These are phyloP conservation scores for Bombus waltoni DNA, from an alignment of 1,140 invertebrate genomes.

Conservation along the genomic window DNA sequence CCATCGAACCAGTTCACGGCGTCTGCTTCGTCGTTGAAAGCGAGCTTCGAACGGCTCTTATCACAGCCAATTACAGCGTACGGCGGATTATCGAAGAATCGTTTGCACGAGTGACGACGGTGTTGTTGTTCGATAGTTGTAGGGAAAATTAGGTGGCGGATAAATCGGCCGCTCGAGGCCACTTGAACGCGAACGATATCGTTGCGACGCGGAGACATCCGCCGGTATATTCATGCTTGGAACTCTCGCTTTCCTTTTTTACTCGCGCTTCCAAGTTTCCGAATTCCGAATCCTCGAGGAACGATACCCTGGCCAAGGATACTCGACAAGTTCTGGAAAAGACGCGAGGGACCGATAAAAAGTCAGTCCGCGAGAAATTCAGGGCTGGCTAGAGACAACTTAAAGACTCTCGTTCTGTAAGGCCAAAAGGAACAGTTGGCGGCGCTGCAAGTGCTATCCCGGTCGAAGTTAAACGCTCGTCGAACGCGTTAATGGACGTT, in stretches of 20 bases:
- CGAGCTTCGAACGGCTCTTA: too few relatives aligned
- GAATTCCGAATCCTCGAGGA: not conserved
- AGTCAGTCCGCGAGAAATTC: not conserved
- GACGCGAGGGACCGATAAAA: not conserved
- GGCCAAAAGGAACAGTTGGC: not conserved
- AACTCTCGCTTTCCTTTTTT: not conserved
- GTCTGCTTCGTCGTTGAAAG: too few relatives aligned
- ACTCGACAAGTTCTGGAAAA: not conserved
- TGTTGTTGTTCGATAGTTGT: not conserved
- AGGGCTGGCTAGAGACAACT: not conserved
- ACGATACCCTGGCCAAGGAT: not conserved
- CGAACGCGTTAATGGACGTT: conserved; percentile 62
- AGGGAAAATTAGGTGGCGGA: not conserved
- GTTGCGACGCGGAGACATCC: not conserved
- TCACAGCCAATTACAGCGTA: too few relatives aligned
- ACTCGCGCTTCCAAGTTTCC: not conserved
- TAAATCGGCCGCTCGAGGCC: not conserved
- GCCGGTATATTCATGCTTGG: not conserved
- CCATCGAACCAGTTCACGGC: too few relatives aligned
- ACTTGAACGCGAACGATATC: not conserved
- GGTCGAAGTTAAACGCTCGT: conserved; percentile 40
- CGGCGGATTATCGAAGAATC: not conserved
- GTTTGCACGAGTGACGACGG: not conserved
- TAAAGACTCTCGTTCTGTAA: too few relatives aligned
- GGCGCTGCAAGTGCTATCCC: not conserved